A percentile compares a stretch with the other conserved stretches of the same genome.
phyloP scores from a whole-genome alignment of 2,888 invertebrate species.

The Yponomeuta plumbellus region DNA sequence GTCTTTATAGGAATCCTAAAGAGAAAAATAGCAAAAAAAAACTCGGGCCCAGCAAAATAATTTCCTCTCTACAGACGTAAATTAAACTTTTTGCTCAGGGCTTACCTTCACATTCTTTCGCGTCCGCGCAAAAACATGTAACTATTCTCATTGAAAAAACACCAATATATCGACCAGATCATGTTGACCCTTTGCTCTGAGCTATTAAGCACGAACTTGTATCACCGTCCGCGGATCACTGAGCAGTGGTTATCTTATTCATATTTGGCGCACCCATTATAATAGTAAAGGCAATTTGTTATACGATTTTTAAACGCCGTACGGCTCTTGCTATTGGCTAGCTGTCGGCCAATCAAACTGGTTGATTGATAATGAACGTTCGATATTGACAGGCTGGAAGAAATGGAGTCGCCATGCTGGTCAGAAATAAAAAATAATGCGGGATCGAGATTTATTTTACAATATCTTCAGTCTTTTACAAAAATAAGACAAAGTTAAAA shows the following conservation, averaged over 20 bases:
- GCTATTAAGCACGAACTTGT: neutral
- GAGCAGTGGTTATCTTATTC: neutral
- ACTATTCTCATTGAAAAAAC: neutral
- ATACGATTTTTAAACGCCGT: constrained; percentile 49
- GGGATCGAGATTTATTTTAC: too few relatives aligned
- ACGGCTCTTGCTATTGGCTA: constrained; percentile 46
- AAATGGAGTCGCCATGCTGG: constrained; percentile 35
- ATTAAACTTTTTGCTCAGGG: neutral
- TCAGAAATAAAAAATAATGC: too few relatives aligned
- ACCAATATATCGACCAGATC: neutral
- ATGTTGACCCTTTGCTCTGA: neutral
- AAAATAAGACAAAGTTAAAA: too few relatives aligned
- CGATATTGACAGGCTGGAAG: constrained; percentile 33
- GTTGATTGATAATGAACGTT: constrained; percentile 50
- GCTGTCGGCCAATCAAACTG: constrained; percentile 46
- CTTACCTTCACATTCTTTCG: neutral
- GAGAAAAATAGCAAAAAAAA: too few relatives aligned
- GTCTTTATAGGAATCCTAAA: neutral
- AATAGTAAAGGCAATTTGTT: constrained; percentile 24
- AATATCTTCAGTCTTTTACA: too few relatives aligned
- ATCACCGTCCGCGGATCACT: neutral
- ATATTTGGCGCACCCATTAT: constrained; percentile 34
- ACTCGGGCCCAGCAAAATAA: neutral
- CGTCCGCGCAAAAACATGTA: neutral
- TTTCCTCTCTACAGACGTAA: neutral